Evolutionary conservation across 2,888 invertebrate species (phyloP), one percentile per base, ranked within the genome.

Genomic region (Micropterix aruncella): DNA sequence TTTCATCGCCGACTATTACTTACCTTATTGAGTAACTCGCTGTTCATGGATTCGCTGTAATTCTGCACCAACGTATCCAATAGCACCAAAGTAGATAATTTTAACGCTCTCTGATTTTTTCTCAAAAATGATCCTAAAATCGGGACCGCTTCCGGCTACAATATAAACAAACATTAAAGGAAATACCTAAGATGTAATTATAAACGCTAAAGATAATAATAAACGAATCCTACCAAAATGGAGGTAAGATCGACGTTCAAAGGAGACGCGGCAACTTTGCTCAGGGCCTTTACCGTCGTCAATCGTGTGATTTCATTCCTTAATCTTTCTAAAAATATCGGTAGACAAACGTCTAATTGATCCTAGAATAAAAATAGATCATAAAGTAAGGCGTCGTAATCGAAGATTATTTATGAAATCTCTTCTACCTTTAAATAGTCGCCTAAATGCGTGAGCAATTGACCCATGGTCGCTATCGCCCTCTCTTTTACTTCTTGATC

Each of bases 401-500:
- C n/a, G n/a, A n/a, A n/a, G n/a, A n/a, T 12, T 27, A 27, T 7
- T 7, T 27, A 7, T 5, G 12, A 12, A 27, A 27, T 27, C 7
- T 27, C 7, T 49, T 47, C 41, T 47, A 75, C 73, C 61, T 81
- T 72, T 42, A 95, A 64, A 53, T 80, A 79, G 62, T 95, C 93
- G 0, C 94, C 95, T 52, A 96, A 80, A 61, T 91, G 90, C 48
- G 90, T 86, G 41, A 97, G 79, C 42, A 96, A 83, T 63, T 95
- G 92, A 12, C 95, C 94, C 84, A 93, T 91, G 55, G 96, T 93
- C 1, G 93, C 87, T 50, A 99, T 97, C 7, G 99, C 95, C 17
- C 94, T 78, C 60, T 99, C 99, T 63, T 99, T 97, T 0, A 99
- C 97, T 67, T 99, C 99, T 62, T 99, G 97, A 69, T 99, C 99